Percentiles rank a stretch among this genome's conserved stretches.
These are phyloP conservation scores for Acyrthosiphon pisum DNA, from an alignment of 1,140 invertebrate species.

Conservation along the genomic window DNA sequence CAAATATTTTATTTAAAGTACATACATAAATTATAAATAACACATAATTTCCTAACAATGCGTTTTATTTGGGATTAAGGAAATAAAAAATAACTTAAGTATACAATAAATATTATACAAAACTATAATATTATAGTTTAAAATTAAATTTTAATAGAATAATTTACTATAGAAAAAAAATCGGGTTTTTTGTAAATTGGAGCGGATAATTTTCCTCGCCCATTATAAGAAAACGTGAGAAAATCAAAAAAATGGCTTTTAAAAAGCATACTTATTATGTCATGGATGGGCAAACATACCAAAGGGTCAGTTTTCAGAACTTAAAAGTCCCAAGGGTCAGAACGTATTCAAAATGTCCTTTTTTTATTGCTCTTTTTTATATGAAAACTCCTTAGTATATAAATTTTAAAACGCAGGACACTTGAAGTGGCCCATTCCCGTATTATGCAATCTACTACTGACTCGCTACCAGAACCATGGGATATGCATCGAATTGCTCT, in stretches of 20 bases:
- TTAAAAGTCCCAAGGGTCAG: not conserved
- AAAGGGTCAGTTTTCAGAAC: not conserved
- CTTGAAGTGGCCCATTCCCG: not conserved
- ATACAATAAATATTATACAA: no score
- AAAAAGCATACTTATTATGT: not conserved
- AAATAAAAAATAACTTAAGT: no score
- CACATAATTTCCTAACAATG: not conserved
- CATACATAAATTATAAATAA: not conserved
- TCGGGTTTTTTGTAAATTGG: not conserved
- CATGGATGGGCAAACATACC: not conserved
- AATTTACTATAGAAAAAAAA: no score
- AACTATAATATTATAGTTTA: no score
- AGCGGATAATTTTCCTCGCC: no score
- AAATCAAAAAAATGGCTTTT: not conserved
- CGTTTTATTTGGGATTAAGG: no score
- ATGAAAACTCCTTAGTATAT: not conserved
- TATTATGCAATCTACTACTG: not conserved
- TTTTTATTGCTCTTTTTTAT: not conserved
- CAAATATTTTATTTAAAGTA: not conserved
- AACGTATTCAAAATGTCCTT: not conserved
- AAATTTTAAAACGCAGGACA: not conserved
- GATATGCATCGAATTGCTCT: no score
- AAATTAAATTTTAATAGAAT: no score
- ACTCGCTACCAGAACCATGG: no score
- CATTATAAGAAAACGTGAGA: not conserved